Conservation (phyloP, 2,797 vertebrate species). For the Chanos chanos region DNA sequence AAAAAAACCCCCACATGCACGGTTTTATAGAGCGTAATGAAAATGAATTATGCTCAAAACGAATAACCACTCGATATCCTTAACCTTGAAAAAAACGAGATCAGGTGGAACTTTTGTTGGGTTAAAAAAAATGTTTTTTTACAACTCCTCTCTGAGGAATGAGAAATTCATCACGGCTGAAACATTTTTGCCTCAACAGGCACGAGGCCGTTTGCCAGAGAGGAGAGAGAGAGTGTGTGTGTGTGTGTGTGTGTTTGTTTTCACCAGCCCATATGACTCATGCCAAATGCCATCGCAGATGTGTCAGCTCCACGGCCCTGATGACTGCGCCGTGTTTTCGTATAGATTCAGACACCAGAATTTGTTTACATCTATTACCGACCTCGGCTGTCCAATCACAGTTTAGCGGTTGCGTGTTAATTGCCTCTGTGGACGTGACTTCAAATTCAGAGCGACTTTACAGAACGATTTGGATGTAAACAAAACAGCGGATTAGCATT, state of each 20-base stretch:
- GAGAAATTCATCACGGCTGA: constrained; percentile 21
- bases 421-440: constrained; percentile 34
- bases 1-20: too few relatives aligned
- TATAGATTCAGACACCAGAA: constrained; percentile 37
- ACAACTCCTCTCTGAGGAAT: constrained; percentile 16
- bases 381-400: constrained; percentile 50
- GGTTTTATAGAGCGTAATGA: too few relatives aligned
- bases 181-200: constrained; percentile 37
- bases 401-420: constrained; percentile 48
- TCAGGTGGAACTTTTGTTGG: too few relatives aligned
- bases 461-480: too few relatives aligned
- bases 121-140: too few relatives aligned
- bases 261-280: constrained; percentile 46
- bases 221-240: constrained; percentile 32
- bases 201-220: constrained; percentile 39
- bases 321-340: constrained; percentile 35
- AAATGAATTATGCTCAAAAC: too few relatives aligned
- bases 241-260: too few relatives aligned
- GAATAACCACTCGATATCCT: too few relatives aligned
- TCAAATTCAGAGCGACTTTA: constrained; percentile 25
- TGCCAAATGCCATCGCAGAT: constrained; percentile 33
- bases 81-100: too few relatives aligned
- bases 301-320: constrained; percentile 25
- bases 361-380: constrained; percentile 54
- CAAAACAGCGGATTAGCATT: too few relatives aligned